Base-by-base conservation (phyloP, 2,888 invertebrate species). In the Melanotus villosus region DNA sequence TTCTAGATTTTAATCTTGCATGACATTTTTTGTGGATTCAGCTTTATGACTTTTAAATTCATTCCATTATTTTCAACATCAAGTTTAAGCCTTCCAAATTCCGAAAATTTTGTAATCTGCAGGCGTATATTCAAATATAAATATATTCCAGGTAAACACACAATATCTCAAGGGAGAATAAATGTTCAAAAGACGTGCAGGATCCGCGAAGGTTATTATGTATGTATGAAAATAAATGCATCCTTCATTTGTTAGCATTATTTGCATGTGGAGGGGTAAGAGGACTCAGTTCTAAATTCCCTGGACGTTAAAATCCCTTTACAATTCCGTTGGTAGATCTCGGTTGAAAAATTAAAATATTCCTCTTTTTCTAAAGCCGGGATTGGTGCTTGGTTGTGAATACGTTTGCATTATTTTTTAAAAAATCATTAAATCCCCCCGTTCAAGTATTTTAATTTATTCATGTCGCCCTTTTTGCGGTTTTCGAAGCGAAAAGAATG, bases 161-260 rank as follows among this genome's bases (percentile, higher is more conserved):
- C 32, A 36, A 38, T 36, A 19, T 58, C 65, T 57, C 57, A 12
- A 45, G 57, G 23, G 65, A 65, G 16, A 21, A 19, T 23, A 38
- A n/a, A 23, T 34, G 34, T 16, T 21, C 9, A 32, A 56, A 64
- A 64, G 56, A 43, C 64, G 43, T 54, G 32, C 36, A 30, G 7
- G n/a, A n/a, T 57, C 34, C 43, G 10, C 14, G 38, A 14, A 26
- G 12, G 21, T 26, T 18, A 50, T 65, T 65, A 57, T 23, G 26
- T 23, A 50, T 50, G 47, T 62, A 67, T 67, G 56, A 62, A 54
- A 60, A 67, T 62, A 67, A 62, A 67, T 60, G 59, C 67, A 62
- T 38, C 52, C 52, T 60, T 62, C 62, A 62, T 62, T 67, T 62
- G 43, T 62, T 62, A 50, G 52, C 52, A 60, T 59, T 67, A 60